phyloP scores from a whole-genome alignment of 2,888 invertebrate species.

The Trichogramma evanescens region DNA sequence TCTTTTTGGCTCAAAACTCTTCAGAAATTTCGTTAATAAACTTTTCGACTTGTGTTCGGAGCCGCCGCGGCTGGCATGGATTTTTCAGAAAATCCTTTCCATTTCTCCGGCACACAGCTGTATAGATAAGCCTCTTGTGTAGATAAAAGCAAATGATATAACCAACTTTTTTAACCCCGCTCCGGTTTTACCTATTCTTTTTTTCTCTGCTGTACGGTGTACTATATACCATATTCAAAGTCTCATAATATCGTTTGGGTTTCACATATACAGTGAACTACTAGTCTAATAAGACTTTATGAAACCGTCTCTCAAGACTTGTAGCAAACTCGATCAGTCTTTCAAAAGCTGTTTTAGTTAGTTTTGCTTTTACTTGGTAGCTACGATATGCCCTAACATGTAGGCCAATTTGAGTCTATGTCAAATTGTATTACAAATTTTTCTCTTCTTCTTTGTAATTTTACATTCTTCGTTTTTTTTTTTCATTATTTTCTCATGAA shows the following conservation, averaged over 20 bases:
- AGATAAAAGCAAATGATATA: constrained; percentile 19
- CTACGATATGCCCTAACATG: neutral
- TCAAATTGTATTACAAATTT: no score
- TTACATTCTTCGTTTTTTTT: no score
- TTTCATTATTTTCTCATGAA: no score
- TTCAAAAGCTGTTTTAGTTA: constrained; percentile 19
- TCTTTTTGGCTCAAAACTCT: no score
- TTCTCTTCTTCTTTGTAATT: no score
- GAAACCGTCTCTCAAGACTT: constrained; percentile 14
- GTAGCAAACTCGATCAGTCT: constrained; percentile 16
- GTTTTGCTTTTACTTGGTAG: constrained; percentile 10
- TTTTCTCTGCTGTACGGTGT: neutral
- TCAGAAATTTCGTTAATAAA: constrained; percentile 19
- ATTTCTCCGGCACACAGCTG: neutral
- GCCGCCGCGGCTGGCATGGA: neutral
- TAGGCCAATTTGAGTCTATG: no score
- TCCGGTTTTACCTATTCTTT: neutral
- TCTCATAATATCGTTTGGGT: constrained; percentile 15
- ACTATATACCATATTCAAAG: constrained; percentile 4
- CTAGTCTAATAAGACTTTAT: constrained; percentile 18
- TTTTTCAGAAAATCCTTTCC: constrained; percentile 6
- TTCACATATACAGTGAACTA: constrained; percentile 10
- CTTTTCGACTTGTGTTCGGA: constrained; percentile 1
- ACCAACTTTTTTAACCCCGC: constrained; percentile 18
- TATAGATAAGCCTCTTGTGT: constrained; percentile 11